Evolutionary conservation across 2,797 vertebrate species (phyloP), one percentile per base, ranked within the genome.

Genomic region (Takifugu ocellatus): DNA sequence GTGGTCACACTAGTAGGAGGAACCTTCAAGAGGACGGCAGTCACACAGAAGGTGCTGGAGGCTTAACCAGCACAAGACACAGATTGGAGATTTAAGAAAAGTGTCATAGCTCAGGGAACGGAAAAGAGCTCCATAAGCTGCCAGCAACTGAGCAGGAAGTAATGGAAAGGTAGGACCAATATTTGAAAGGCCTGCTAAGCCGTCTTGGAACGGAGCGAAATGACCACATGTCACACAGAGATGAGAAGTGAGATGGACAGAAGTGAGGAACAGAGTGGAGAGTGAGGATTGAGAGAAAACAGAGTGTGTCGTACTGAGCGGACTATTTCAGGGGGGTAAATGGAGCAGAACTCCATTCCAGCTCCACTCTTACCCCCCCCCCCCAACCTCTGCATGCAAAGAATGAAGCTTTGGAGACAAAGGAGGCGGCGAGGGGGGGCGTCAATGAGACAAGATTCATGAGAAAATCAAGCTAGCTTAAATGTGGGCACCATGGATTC

Each of bases 321-420:
- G 87, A 90, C 88, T 90, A 87, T 87, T 87, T 87, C 83, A 87
- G 78, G 70, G 70, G 73, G 81, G 85, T 86, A 89, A 88, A 89
- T 90, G 86, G 88, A 90, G 87, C 83, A 90, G 84, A 89, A 90
- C 88, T 85, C 87, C 67, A 87, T 88, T 88, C 81, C 80, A 81
- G 83, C 84, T 84, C 81, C 80, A 81, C 82, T 87, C 82, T 84
- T 85, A 86, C 21, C 81, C 71, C 56, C 56, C 76, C 79, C 83
- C 82, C 81, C 87, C 78, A 84, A 83, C 77, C 77, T 84, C 76
- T 83, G 83, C 84, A 88, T 89, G 86, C 81, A 89, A 88, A 88
- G 78, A 75, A 83, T 74, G 68, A 80, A 75, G 74, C 78, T 83
- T 79, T 72, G 75, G 83, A 88, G 79, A 86, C 77, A 81, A 78